Conservation (phyloP, 2,888 invertebrate species). For the Trichogramma evanescens region DNA sequence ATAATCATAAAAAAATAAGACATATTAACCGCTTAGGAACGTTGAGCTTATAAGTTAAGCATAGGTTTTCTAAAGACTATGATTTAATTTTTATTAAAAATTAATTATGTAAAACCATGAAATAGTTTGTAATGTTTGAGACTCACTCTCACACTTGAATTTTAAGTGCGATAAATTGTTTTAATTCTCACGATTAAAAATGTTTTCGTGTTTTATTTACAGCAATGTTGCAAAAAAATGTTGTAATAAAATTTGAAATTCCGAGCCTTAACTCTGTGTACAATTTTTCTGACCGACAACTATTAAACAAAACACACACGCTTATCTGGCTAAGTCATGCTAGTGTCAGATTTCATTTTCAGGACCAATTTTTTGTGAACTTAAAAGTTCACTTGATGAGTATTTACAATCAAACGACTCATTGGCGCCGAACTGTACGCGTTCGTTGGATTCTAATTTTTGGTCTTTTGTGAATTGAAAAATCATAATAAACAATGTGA, state of each 20-base stretch:
- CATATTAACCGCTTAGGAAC: background rate
- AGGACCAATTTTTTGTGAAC: slow-evolving; percentile 33
- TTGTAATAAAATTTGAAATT: background rate
- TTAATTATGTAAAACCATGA: background rate
- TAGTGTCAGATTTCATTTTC: slow-evolving; percentile 29
- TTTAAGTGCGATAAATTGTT: no score
- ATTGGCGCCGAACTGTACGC: slow-evolving; percentile 47
- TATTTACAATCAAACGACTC: slow-evolving; percentile 35
- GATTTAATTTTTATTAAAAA: slow-evolving; percentile 54
- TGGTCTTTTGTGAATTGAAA: no score
- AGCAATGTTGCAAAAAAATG: slow-evolving; percentile 4
- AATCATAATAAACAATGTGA: no score
- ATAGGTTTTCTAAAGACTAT: slow-evolving; percentile 22
- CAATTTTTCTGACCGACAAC: slow-evolving; percentile 36
- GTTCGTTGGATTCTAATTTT: no score
- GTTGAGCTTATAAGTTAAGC: background rate
- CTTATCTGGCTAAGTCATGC: background rate
- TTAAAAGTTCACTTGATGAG: slow-evolving; percentile 40
- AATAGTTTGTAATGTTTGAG: no score
- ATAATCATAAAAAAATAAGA: background rate
- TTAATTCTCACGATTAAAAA: background rate
- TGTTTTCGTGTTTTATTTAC: background rate
- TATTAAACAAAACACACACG: slow-evolving; percentile 10
- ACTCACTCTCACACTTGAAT: no score
- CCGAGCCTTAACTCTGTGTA: slow-evolving; percentile 4